phyloP scores from a whole-genome alignment of 2,113 vertebrate genomes.

The Thermophis baileyi region DNA sequence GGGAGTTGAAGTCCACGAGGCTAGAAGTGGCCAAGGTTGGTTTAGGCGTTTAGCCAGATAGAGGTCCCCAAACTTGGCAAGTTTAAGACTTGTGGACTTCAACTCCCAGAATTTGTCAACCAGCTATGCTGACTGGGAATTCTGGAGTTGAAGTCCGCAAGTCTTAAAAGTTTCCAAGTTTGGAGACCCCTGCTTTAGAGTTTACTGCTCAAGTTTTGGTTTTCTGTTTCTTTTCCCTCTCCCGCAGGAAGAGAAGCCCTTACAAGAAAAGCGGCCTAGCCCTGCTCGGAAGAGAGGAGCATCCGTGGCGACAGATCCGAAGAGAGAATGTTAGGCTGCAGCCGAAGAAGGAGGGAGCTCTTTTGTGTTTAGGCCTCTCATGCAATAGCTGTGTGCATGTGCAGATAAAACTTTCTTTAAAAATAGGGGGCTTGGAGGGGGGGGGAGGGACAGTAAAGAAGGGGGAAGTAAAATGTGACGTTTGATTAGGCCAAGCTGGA shows the following conservation, averaged over 20 bases:
- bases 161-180: too few relatives aligned
- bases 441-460: background rate
- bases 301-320: background rate
- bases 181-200: constrained; percentile 14
- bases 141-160: too few relatives aligned
- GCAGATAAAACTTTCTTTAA: constrained; percentile 11
- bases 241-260: constrained; percentile 59
- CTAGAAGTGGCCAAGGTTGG: too few relatives aligned
- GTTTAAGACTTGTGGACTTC: too few relatives aligned
- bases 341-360: background rate
- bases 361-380: constrained; percentile 45
- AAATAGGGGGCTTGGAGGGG: constrained; percentile 12
- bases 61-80: too few relatives aligned
- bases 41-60: too few relatives aligned
- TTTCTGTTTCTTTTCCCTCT: constrained; percentile 65
- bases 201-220: constrained; percentile 73
- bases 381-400: background rate
- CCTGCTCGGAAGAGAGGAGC: constrained; percentile 30
- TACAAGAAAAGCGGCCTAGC: constrained; percentile 43
- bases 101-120: too few relatives aligned
- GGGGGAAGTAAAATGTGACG: constrained; percentile 25
- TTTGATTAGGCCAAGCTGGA: constrained; percentile 26
- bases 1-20: too few relatives aligned
- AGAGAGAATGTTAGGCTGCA: constrained; percentile 5
- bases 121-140: too few relatives aligned